Evolutionary conservation across 64 coral and sea anemone genomes (phyloP), one percentile per base, ranked within the genome.

Genomic region (Catalaphyllia jardinei): DNA sequence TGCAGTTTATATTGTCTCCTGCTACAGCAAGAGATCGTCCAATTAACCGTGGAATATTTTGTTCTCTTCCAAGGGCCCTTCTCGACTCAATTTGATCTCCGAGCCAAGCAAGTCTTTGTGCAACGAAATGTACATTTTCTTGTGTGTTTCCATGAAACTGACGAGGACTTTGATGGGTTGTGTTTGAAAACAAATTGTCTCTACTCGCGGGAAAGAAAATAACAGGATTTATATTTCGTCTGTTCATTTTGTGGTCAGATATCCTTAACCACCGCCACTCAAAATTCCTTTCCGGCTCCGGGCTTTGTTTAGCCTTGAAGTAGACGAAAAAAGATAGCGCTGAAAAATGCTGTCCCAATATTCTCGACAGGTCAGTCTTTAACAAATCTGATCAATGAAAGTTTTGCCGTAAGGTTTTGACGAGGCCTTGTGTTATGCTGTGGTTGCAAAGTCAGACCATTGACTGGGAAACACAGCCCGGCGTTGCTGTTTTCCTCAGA

Each of bases 1-100:
- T 69, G 4, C 9, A 42, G 4, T 31, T 42, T 64, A 85, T 27
- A 24, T 51, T 9, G 31, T 85, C 81, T 25, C 81, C 81, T 9
- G 63, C 62, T 11, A 22, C 35, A 16, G 81, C 81, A 38, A 85
- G 27, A 71, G 19, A 35, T 71, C 81, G 49, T 71, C 81, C 81
- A 28, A 85, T 25, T 13, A 14, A 22, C 38, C 33, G 39, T 15
- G 64, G 81, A 20, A 71, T 22, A 71, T 85, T 69, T 50, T 38
- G 24, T 10, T 38, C 63, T 20, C 8, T 31, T 85, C 62, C 63
- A 24, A 38, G 50, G 38, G 39, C 61, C 61, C 60, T 71, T 27
- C 63, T 42, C 13, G 25, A 12, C 46, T 85, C 81, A 46, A 85
- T 85, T 85, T 85, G 60, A 4, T 85, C 81, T 38, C 81, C 81